phyloP scores from a whole-genome alignment of 2,888 invertebrate species.

The Spodoptera picta region DNA sequence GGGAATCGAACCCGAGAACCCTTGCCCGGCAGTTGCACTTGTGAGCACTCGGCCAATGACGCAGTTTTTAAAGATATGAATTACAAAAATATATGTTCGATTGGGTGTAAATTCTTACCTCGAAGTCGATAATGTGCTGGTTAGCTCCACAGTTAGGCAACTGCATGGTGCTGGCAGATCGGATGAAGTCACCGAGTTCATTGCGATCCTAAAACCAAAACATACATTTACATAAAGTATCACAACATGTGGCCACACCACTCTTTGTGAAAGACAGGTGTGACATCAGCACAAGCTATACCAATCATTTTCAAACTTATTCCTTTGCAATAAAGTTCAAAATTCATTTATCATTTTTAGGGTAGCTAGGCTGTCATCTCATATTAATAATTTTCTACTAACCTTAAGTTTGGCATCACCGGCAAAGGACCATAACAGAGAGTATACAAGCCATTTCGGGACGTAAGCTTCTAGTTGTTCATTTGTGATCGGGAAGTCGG shows the following conservation, averaged over 20 bases:
- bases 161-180: constrained; percentile 97
- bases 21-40: too few species aligned
- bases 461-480: constrained; percentile 98
- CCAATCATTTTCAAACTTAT: too few species aligned
- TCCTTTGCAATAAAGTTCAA: too few species aligned
- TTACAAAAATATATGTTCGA: too few species aligned
- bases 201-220: constrained; percentile 89
- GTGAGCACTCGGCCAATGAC: too few species aligned
- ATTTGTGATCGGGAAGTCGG: constrained; percentile 97
- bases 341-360: too few species aligned
- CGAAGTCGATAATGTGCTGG: constrained; percentile 98
- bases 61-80: too few species aligned
- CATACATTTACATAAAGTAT: neutral
- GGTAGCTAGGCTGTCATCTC: too few species aligned
- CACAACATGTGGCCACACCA: neutral
- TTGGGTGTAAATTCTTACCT: constrained; percentile 87
- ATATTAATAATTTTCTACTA: constrained; percentile 29
- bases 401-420: constrained; percentile 99
- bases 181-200: constrained; percentile 98
- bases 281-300: too few species aligned
- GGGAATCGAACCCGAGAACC: too few species aligned
- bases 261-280: neutral
- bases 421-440: constrained; percentile 98
- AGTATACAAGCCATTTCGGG: constrained; percentile 97
- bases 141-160: constrained; percentile 94